Percentiles rank a stretch among this genome's conserved stretches.
Conservation (phyloP, 2,797 vertebrate genomes). For the Gallirallus australis region DNA sequence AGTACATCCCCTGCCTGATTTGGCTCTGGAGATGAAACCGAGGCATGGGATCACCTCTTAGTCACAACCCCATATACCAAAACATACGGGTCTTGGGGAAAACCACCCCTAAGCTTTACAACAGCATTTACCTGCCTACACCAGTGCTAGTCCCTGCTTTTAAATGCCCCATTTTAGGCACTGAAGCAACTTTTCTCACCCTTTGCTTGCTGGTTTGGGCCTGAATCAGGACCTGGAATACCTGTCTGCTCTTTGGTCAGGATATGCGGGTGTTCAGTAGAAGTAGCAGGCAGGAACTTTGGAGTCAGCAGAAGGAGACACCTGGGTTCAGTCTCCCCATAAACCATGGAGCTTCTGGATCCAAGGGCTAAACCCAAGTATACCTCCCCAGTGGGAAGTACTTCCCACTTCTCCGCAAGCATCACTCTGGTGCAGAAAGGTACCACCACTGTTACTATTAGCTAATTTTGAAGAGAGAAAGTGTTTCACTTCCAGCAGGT, state of each 20-base stretch:
- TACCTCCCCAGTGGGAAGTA: neutral
- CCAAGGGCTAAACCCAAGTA: neutral
- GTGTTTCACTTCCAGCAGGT: neutral
- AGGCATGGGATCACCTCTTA: neutral
- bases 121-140: neutral
- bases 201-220: neutral
- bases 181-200: neutral
- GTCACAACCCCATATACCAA: neutral
- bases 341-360: neutral
- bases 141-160: neutral
- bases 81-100: neutral
- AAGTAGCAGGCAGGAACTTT: neutral
- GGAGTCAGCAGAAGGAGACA: neutral
- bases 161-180: neutral
- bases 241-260: neutral
- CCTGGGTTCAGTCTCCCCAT: neutral
- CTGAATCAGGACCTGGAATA: neutral
- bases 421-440: neutral
- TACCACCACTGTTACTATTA: neutral
- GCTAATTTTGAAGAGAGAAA: neutral
- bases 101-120: neutral
- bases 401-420: neutral
- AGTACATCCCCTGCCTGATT: neutral
- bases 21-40: neutral
- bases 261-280: rapidly evolving